These are phyloP conservation scores for Dendrolimus punctatus DNA, from an alignment of 1,140 invertebrate genomes.

Conservation along the genomic window DNA sequence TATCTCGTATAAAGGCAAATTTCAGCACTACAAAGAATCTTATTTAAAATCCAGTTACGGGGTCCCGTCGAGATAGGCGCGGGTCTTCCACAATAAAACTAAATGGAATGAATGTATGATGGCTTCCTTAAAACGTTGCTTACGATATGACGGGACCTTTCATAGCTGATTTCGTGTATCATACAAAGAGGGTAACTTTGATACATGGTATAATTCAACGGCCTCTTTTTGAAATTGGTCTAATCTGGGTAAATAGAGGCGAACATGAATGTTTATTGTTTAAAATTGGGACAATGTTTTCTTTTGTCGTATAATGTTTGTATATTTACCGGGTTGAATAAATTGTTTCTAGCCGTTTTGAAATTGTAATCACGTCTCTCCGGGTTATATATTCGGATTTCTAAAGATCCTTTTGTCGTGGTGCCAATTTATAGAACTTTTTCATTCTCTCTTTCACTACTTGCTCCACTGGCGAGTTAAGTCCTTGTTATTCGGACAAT, in stretches of 20 bases:
- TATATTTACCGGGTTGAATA: not conserved
- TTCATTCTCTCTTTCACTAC: too few species aligned
- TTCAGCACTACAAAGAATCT: conserved; percentile 56
- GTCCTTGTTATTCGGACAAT: too few species aligned
- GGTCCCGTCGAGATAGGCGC: conserved; percentile 53
- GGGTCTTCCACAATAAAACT: conserved; percentile 66
- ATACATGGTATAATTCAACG: conserved; percentile 9
- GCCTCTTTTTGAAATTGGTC: conserved; percentile 22
- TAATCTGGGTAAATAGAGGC: conserved; percentile 25
- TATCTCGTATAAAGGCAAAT: conserved; percentile 60
- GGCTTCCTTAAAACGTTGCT: conserved; percentile 50
- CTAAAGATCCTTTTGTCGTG: too few species aligned
- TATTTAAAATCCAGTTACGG: conserved; percentile 69
- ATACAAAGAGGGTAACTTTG: conserved; percentile 39
- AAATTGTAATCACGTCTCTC: too few species aligned
- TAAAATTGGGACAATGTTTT: conserved; percentile 11
- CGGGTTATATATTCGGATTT: too few species aligned
- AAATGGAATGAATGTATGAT: conserved; percentile 68
- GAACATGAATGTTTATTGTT: conserved; percentile 22
- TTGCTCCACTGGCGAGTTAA: too few species aligned
- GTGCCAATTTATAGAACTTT: too few species aligned
- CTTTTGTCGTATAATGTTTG: conserved; percentile 22
- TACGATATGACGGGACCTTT: conserved; percentile 49
- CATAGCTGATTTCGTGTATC: conserved; percentile 38
- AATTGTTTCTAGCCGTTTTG: too few species aligned